Evolutionary conservation across 2,113 vertebrate species (phyloP).

Genomic region (Sander lucioperca): DNA sequence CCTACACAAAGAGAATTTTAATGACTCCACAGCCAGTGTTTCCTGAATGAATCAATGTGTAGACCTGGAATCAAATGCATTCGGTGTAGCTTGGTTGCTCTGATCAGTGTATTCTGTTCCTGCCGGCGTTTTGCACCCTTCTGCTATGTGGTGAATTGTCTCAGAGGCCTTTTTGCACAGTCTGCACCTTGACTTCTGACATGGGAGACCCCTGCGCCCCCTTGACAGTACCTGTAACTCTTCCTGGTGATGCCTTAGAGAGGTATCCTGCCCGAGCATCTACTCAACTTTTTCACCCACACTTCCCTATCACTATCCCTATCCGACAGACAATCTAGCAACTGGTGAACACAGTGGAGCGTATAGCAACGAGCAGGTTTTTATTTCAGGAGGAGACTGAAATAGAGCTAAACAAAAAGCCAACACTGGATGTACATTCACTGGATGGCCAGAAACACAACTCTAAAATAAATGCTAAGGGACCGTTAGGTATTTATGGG

Average conservation of each 20-base stretch:
- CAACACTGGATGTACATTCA: no score
- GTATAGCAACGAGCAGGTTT: not conserved
- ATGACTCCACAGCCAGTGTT: not conserved
- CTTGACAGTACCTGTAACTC: not conserved
- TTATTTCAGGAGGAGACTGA: not conserved
- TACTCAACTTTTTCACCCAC: not conserved
- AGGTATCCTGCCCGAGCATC: not conserved
- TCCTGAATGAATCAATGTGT: not conserved
- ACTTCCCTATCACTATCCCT: not conserved
- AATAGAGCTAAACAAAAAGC: not conserved
- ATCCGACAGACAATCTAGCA: no score
- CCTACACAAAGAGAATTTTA: not conserved
- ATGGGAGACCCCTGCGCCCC: not conserved
- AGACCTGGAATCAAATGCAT: not conserved
- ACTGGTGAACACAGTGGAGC: not conserved
- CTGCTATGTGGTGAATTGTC: not conserved
- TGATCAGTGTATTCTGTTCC: not conserved
- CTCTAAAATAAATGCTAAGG: no score
- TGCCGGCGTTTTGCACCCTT: not conserved
- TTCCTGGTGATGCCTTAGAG: not conserved
- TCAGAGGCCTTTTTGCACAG: not conserved
- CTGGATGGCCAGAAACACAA: no score
- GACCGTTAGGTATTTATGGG: no score
- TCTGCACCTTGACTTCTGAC: not conserved
- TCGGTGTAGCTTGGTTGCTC: not conserved